These are phyloP conservation scores for Deroplatys truncata DNA, from an alignment of 2,888 invertebrate species.

Conservation along the genomic window DNA sequence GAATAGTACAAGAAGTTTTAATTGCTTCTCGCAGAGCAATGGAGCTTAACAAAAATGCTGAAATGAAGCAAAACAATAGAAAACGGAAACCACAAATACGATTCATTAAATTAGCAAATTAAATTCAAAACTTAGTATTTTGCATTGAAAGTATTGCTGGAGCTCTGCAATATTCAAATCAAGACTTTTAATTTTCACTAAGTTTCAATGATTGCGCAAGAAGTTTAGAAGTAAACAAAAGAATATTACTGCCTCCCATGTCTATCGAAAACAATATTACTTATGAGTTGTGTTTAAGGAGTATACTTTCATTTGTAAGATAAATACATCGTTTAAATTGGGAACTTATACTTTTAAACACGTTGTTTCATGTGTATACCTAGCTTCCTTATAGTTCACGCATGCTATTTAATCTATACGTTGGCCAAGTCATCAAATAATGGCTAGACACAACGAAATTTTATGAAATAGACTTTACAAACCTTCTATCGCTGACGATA, in stretches of 20 bases:
- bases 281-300: background rate
- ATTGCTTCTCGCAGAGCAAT: background rate
- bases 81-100: background rate
- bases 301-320: background rate
- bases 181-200: background rate
- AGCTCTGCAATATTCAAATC: background rate
- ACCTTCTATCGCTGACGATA: too few relatives aligned
- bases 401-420: too few relatives aligned
- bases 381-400: too few relatives aligned
- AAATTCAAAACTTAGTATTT: background rate
- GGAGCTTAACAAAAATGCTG: background rate
- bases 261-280: background rate
- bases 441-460: too few relatives aligned
- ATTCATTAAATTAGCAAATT: background rate
- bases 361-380: too few relatives aligned
- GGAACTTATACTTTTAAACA: too few relatives aligned
- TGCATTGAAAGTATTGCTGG: background rate
- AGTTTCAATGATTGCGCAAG: background rate
- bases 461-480: too few relatives aligned
- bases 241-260: background rate
- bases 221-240: background rate
- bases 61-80: background rate
- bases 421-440: too few relatives aligned
- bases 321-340: too few relatives aligned
- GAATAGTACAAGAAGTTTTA: background rate